A percentile compares a stretch with the other conserved stretches of the same genome.
phyloP scores from a whole-genome alignment of 2,888 invertebrate genomes.

The Xylota sylvarum region DNA sequence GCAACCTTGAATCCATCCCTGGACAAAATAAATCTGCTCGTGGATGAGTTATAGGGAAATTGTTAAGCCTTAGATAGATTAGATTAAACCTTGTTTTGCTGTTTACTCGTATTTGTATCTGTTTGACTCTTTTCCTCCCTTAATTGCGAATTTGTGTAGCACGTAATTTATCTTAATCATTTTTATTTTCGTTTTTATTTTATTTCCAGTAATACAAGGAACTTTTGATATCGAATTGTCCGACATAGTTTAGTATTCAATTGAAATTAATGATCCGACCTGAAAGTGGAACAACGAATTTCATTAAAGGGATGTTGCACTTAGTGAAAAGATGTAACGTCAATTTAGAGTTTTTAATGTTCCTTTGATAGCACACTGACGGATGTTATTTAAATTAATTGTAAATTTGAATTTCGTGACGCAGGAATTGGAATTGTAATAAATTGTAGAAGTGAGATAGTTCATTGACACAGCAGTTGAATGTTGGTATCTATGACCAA shows the following conservation, averaged over 20 bases:
- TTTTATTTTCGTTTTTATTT: neutral
- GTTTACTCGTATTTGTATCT: neutral
- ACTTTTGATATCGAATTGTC: slow-evolving; percentile 13
- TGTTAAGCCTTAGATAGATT: neutral
- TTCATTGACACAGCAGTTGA: too few relatives aligned
- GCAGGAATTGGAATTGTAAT: neutral
- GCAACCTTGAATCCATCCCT: neutral
- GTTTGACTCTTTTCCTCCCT: slow-evolving; percentile 7
- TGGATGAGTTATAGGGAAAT: neutral
- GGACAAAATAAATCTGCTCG: neutral
- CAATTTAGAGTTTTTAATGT: slow-evolving; percentile 22
- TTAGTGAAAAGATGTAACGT: slow-evolving; percentile 18
- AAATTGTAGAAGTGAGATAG: neutral
- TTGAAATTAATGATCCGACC: slow-evolving; percentile 67
- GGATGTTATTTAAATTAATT: slow-evolving; percentile 27
- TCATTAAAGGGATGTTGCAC: slow-evolving; percentile 39
- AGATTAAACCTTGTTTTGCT: slow-evolving; percentile 27
- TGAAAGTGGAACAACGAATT: neutral
- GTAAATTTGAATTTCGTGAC: slow-evolving; percentile 20
- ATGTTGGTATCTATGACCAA: too few relatives aligned
- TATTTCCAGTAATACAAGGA: slow-evolving; percentile 2
- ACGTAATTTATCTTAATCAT: slow-evolving; percentile 59
- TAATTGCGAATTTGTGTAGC: slow-evolving; percentile 37
- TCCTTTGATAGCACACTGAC: neutral
- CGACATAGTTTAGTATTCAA: slow-evolving; percentile 26